Percentiles rank a stretch among this genome's conserved stretches.
Evolutionary conservation across 2,888 invertebrate species (phyloP).

Genomic region (Caenorhabditis uteleia): DNA sequence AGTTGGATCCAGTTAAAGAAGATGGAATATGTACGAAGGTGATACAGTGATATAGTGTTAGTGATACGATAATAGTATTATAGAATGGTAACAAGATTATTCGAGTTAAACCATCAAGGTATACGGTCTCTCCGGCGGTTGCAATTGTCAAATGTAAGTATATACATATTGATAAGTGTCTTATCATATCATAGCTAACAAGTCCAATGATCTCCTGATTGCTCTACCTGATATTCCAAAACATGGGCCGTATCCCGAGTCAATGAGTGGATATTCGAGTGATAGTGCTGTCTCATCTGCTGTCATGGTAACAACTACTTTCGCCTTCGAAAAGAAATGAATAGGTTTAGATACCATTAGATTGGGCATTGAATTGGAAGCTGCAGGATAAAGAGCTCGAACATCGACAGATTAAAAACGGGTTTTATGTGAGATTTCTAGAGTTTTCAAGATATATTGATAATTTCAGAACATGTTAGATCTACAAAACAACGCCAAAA

Average conservation of each 20-base stretch:
- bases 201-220: constrained; percentile 9
- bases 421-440: neutral
- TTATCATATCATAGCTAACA: constrained; percentile 6
- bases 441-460: neutral
- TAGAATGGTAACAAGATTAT: neutral
- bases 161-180: too few species aligned
- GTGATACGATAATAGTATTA: neutral
- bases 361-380: constrained; percentile 25
- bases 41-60: too few species aligned
- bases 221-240: constrained; percentile 7
- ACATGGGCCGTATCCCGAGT: constrained; percentile 12
- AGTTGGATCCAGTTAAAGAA: constrained; percentile 8
- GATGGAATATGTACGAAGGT: constrained; percentile 18
- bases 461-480: constrained; percentile 3
- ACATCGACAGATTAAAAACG: constrained; percentile 12
- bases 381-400: constrained; percentile 12
- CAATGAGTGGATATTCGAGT: constrained; percentile 24
- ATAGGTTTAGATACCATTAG: constrained; percentile 14
- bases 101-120: constrained; percentile 15
- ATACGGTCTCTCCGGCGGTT: constrained; percentile 13
- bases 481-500: neutral
- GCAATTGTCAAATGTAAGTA: constrained; percentile 19
- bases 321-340: neutral
- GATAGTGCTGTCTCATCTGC: constrained; percentile 17
- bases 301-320: neutral